These are phyloP conservation scores for Bombus haemorrhoidalis DNA, from an alignment of 1,140 invertebrate genomes.

Conservation along the genomic window DNA sequence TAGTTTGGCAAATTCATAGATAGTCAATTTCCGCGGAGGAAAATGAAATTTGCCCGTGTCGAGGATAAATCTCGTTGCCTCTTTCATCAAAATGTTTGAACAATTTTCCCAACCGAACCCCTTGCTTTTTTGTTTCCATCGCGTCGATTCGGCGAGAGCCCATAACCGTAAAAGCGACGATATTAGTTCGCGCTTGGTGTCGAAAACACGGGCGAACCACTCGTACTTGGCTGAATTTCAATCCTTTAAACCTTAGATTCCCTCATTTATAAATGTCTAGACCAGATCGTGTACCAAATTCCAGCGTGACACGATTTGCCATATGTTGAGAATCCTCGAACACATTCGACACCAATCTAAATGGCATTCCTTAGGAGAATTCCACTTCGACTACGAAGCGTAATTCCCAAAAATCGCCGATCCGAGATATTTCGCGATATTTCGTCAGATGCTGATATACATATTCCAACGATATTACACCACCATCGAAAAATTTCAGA, in stretches of 20 bases:
- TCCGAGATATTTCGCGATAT: neutral
- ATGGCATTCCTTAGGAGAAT: neutral
- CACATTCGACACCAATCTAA: neutral
- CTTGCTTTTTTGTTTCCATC: neutral
- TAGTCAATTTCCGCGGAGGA: neutral
- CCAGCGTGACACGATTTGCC: neutral
- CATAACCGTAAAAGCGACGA: neutral
- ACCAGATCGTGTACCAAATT: slow-evolving; percentile 9
- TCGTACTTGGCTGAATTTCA: slow-evolving; percentile 28
- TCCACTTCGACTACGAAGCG: neutral
- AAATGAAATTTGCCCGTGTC: neutral
- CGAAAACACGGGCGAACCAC: neutral
- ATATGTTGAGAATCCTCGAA: neutral
- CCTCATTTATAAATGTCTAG: slow-evolving; percentile 10
- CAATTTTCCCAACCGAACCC: no score
- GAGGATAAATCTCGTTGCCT: neutral
- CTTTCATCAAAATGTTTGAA: neutral
- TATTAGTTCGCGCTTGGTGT: neutral
- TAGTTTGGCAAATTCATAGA: neutral
- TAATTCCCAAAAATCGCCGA: neutral
- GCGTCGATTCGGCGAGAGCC: neutral
- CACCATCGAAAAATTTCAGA: neutral
- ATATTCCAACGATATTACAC: neutral
- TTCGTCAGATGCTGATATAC: neutral
- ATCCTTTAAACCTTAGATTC: slow-evolving; percentile 21